Percentiles rank a stretch among this genome's conserved stretches.
Conservation (phyloP, 2,113 vertebrate species). For the Diadophis punctatus region DNA sequence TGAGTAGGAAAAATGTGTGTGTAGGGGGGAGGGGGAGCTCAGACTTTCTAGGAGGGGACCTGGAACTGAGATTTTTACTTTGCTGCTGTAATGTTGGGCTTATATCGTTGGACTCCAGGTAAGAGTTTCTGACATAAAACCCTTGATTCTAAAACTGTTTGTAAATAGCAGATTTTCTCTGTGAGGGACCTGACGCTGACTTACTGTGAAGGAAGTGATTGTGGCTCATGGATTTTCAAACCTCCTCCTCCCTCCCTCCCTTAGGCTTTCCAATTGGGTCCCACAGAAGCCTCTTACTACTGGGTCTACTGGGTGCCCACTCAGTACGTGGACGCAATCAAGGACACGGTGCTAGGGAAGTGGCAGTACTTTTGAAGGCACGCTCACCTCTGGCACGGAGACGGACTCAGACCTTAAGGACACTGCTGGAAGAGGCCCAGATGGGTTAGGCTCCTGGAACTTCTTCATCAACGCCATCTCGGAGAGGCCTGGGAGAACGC, state of each 20-base stretch:
- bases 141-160: rapidly evolving
- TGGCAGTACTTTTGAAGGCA: conserved; percentile 99
- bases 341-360: conserved; percentile 99
- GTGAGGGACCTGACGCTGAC: background rate
- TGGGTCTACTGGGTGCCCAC: conserved; percentile 99
- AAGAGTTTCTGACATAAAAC: background rate
- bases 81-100: background rate
- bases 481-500: conserved; percentile 72
- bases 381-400: conserved; percentile 93
- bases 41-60: background rate
- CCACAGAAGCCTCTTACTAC: conserved; percentile 99
- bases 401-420: conserved; percentile 79
- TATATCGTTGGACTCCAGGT: background rate
- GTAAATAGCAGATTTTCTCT: background rate
- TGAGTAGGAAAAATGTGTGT: background rate
- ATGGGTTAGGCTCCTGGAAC: conserved; percentile 72
- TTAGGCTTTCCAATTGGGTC: conserved; percentile 98
- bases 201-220: background rate
- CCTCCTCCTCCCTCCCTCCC: conserved; percentile 49
- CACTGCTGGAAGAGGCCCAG: conserved; percentile 80
- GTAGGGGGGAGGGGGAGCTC: background rate
- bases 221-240: conserved; percentile 37
- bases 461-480: conserved; percentile 63
- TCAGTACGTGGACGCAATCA: conserved; percentile 99
- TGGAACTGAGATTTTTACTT: background rate